Base-by-base conservation (phyloP, 2,888 invertebrate species). In the Melanchra persicariae region DNA sequence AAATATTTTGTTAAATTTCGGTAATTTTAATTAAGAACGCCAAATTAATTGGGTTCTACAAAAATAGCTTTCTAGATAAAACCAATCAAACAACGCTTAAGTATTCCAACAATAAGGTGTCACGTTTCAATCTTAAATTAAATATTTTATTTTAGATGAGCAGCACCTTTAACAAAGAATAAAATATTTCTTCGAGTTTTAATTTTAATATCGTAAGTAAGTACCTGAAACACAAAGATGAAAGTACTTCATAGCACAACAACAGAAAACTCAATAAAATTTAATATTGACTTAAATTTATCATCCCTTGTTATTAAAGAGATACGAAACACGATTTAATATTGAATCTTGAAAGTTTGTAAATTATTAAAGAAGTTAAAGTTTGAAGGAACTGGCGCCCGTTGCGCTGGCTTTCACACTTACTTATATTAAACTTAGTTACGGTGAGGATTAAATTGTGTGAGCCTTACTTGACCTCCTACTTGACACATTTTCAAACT, bases 241-340 rank as follows among this genome's bases (percentile, higher is more conserved):
- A 77, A 81, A 77, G 75, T 64, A 70, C 61, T 71, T 75, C 57
- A 61, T 71, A 80, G 55, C 45, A 72, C 43, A 75, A 81, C 66
- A 74, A 70, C 61, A 74, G 55, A 57, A 67, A 83, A 79, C 74
- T 84, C 57, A 74, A 84, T 79, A 77, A 73, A 77, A 74, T 76
- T 75, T 77, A 73, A 73, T 77, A 82, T 76, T 82, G 70, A 75
- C 81, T 77, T 68, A 74, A 83, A 81, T 83, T 83, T 81, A 83
- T 78, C 73, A 70, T 78, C 69, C 57, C 64, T 79, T 76, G 69
- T 80, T 82, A 75, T 71, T 78, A 68, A 76, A 73, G 62, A 70
- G 70, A 83, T 70, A 72, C 64, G 67, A 74, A 78, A 77, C 74
- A 79, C 57, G 64, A 73, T 69, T 82, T 75, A 82, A 82, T 82